Evolutionary conservation across 2,888 invertebrate genomes (phyloP).

Genomic region (Eremobia ochroleuca): DNA sequence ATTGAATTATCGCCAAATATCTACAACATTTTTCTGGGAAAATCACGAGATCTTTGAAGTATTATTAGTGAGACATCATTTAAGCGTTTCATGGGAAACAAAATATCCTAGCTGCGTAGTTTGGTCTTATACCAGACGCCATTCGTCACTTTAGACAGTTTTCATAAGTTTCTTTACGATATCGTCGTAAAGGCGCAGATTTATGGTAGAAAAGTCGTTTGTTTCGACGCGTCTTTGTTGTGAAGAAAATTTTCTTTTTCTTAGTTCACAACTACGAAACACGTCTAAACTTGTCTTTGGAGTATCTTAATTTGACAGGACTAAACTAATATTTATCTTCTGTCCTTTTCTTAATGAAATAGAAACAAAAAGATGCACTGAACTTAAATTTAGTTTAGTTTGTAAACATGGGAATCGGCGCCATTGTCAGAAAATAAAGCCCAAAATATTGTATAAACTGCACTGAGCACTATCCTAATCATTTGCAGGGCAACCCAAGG

Average conservation of each 20-base stretch:
- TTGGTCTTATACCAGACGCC: conserved; percentile 13
- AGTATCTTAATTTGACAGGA: no score
- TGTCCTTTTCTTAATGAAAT: no score
- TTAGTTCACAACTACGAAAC: background rate
- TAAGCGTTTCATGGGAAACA: conserved; percentile 8
- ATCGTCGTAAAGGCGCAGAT: conserved; percentile 20
- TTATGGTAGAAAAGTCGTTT: background rate
- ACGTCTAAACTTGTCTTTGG: no score
- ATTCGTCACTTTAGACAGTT: conserved; percentile 15
- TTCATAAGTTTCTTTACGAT: conserved; percentile 27
- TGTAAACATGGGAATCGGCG: no score
- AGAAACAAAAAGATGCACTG: no score
- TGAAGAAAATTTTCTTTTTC: background rate
- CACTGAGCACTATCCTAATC: background rate
- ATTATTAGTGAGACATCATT: background rate
- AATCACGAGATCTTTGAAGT: background rate
- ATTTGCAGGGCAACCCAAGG: background rate
- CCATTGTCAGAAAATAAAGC: background rate
- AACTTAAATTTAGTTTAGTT: no score
- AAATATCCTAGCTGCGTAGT: conserved; percentile 5
- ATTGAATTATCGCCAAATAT: background rate
- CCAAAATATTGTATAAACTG: background rate
- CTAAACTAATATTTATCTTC: no score
- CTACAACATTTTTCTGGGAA: background rate
- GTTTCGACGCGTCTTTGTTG: background rate